Base-by-base conservation (phyloP, 2,888 invertebrate genomes). In the Polymixis flavicincta region DNA sequence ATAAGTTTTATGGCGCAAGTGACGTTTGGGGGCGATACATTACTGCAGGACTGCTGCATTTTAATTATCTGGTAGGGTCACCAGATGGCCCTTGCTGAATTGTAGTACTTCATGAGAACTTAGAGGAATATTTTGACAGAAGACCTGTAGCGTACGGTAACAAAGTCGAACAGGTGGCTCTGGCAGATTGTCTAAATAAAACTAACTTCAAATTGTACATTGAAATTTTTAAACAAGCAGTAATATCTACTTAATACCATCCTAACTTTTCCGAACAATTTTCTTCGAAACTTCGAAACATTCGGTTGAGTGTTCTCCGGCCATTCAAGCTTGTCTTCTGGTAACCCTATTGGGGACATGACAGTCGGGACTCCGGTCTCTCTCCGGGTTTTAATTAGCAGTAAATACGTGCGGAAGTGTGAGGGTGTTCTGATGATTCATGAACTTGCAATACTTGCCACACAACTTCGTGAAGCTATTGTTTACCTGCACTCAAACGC, bases 1-100 rank as follows among this genome's bases (percentile, higher is more conserved):
- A 85, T 85, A 91, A 94, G 93, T 93, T 94, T 94, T 95, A 95
- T 92, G 93, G 92, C 81, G 92, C 85, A 87, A 90, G 84, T 91
- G 92, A 92, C 89, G 89, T 78, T 84, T 79, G 80, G 83, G 81
- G 83, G 76, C 82, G 84, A 83, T 83, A 84, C 81, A 80, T 73
- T 75, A 65, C 63, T 74, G 61, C 80, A 85, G 82, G 68, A 83
- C 76, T 82, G 81, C 71, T 83, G 84, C 77, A 82, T 85, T 88
- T 83, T 88, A 86, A 88, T 88, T 87, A 83, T 76, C 71, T 72
- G 67, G 61, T 76, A 88, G 85, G 84, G 82, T 50, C 69, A 22
- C 63, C 84, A 71, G 76, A 73, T 71, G 70, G 69, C 25, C 25
- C 25, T 48, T 1, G 3, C 57, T 57, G 48, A 48, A 70, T n/a